Conservation (phyloP, 2,113 vertebrate species). For the Bucco capensis region DNA sequence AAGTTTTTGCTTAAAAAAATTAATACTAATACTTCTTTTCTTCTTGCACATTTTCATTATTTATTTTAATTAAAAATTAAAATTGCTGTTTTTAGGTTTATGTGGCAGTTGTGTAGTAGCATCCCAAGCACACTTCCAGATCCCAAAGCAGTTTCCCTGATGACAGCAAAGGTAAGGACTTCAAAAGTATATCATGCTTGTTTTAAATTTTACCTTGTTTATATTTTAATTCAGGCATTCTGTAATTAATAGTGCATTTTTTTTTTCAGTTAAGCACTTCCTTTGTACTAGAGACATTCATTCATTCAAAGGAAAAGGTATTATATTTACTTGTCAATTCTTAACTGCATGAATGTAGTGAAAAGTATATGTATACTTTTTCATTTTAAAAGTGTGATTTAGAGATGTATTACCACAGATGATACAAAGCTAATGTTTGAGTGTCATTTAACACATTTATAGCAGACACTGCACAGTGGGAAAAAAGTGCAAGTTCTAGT, state of each 20-base stretch:
- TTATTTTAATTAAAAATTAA: conserved; percentile 58
- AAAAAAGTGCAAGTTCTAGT: background rate
- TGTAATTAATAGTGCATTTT: conserved; percentile 51
- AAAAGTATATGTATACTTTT: background rate
- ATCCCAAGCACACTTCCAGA: conserved; percentile 97
- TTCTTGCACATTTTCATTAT: conserved; percentile 38
- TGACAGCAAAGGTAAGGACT: conserved; percentile 93
- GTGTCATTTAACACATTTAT: background rate
- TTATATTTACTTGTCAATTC: conserved; percentile 36
- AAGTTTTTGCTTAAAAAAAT: conserved; percentile 65
- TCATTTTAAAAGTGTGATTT: background rate
- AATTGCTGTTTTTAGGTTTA: conserved; percentile 83
- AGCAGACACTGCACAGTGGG: background rate
- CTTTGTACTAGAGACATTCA: conserved; percentile 98
- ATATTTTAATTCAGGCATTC: background rate
- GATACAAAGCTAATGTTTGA: background rate
- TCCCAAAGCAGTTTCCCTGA: conserved; percentile 94
- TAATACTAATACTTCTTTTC: conserved; percentile 46
- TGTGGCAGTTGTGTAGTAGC: conserved; percentile 99
- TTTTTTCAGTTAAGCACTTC: conserved; percentile 92
- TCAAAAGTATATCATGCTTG: background rate
- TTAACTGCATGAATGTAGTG: conserved; percentile 37
- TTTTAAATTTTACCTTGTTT: background rate
- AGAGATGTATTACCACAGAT: background rate
- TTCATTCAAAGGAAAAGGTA: conserved; percentile 99